Percentiles rank a stretch among this genome's conserved stretches.
Conservation (phyloP, 2,113 vertebrate genomes). For the Albula glossodonta region DNA sequence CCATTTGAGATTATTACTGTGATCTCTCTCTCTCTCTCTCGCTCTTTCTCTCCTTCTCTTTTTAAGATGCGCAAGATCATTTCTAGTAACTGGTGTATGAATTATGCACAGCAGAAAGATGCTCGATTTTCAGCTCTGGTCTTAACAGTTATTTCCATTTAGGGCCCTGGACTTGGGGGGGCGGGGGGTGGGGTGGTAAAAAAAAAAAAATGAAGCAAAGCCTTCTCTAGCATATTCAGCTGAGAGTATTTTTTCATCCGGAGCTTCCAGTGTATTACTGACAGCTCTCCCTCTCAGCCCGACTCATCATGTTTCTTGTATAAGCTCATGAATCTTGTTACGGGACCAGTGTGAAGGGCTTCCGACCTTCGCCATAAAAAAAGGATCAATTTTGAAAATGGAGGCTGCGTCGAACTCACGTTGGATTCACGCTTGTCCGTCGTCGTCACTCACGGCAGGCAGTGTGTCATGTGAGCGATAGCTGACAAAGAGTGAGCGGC, state of each 20-base stretch:
- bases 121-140: conserved; percentile 34
- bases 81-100: conserved; percentile 47
- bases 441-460: background rate
- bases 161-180: conserved; percentile 18
- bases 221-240: background rate
- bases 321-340: conserved; percentile 2
- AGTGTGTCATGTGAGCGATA: background rate
- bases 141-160: conserved; percentile 38
- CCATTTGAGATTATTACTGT: conserved; percentile 50
- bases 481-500: conserved; percentile 25
- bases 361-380: conserved; percentile 27
- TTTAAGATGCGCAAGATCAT: conserved; percentile 52
- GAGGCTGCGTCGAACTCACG: background rate
- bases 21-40: conserved; percentile 51
- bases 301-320: conserved; percentile 8
- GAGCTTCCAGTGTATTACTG: conserved; percentile 1
- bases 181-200: background rate
- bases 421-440: background rate
- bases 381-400: conserved; percentile 25
- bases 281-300: background rate
- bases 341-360: background rate
- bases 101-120: conserved; percentile 42
- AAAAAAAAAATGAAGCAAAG: conserved; percentile 38
- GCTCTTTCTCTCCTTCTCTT: conserved; percentile 49
- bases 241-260: conserved; percentile 25